Conservation (phyloP, 2,113 vertebrate genomes). For the Nothobranchius kuhntae region DNA sequence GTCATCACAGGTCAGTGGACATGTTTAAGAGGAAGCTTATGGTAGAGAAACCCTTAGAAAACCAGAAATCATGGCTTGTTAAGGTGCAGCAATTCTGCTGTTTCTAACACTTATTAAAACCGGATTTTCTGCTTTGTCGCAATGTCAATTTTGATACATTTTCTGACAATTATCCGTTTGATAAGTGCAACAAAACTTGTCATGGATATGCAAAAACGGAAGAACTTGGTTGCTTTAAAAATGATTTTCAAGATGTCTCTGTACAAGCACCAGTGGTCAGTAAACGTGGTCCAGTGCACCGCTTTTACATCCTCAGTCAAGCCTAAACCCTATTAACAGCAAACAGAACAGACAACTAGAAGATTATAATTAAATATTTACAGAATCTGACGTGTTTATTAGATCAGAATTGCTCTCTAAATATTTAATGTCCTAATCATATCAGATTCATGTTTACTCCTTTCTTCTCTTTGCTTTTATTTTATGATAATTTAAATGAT, state of each 20-base stretch:
- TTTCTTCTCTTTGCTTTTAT: not conserved
- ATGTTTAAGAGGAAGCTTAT: not conserved
- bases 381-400: not conserved
- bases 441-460: not conserved
- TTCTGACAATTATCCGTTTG: not conserved
- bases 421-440: not conserved
- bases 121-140: too few species aligned
- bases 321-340: not conserved
- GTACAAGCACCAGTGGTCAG: too few species aligned
- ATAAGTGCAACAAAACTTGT: not conserved
- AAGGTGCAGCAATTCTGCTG: not conserved
- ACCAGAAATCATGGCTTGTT: not conserved
- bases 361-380: not conserved
- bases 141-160: too few species aligned
- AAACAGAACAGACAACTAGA: not conserved
- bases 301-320: too few species aligned
- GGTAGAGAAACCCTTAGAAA: not conserved
- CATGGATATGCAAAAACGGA: too few species aligned
- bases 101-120: too few species aligned
- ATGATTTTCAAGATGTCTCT: too few species aligned
- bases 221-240: too few species aligned
- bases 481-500: not conserved
- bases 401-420: not conserved
- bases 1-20: constrained; percentile 88
- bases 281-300: too few species aligned